These are phyloP conservation scores for Pagetopsis macropterus DNA, from an alignment of 2,797 vertebrate species.

Conservation along the genomic window DNA sequence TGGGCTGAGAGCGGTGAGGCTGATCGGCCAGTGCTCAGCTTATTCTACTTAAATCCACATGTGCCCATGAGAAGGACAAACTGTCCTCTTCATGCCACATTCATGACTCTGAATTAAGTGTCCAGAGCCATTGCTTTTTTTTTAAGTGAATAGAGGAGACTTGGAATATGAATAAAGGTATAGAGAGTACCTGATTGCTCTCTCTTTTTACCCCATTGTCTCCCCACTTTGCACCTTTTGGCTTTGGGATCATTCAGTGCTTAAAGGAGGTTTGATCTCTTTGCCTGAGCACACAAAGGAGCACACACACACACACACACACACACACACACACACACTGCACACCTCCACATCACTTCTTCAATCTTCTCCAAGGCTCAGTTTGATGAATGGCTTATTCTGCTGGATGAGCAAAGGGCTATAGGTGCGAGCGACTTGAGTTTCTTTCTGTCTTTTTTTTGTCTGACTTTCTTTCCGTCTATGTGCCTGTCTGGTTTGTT, in stretches of 20 bases:
- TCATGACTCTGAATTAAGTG: conserved; percentile 55
- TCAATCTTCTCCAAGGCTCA: conserved; percentile 61
- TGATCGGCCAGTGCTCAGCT: conserved; percentile 16
- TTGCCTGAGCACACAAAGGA: conserved; percentile 37
- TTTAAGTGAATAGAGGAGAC: conserved; percentile 38
- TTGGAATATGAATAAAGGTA: conserved; percentile 55
- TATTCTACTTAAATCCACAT: conserved; percentile 45
- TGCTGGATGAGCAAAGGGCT: conserved; percentile 56
- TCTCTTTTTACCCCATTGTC: not conserved
- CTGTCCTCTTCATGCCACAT: conserved; percentile 48
- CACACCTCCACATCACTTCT: conserved; percentile 44
- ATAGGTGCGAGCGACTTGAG: conserved; percentile 42
- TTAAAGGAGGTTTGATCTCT: conserved; percentile 54
- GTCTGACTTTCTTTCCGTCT: conserved; percentile 20
- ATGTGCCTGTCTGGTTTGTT: conserved; percentile 2
- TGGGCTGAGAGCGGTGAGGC: conserved; percentile 30
- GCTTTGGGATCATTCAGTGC: conserved; percentile 52
- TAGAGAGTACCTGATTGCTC: conserved; percentile 43
- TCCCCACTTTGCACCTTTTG: conserved; percentile 32
- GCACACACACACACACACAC: conserved; percentile 12
- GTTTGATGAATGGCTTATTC: conserved; percentile 70
- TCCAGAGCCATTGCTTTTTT: conserved; percentile 53
- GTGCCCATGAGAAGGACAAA: conserved; percentile 31
- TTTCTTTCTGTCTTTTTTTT: not conserved
- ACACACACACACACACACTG: conserved; percentile 18